Evolutionary conservation across 2,113 vertebrate species (phyloP), one percentile per base, ranked within the genome.

Genomic region (Pogona vitticeps): DNA sequence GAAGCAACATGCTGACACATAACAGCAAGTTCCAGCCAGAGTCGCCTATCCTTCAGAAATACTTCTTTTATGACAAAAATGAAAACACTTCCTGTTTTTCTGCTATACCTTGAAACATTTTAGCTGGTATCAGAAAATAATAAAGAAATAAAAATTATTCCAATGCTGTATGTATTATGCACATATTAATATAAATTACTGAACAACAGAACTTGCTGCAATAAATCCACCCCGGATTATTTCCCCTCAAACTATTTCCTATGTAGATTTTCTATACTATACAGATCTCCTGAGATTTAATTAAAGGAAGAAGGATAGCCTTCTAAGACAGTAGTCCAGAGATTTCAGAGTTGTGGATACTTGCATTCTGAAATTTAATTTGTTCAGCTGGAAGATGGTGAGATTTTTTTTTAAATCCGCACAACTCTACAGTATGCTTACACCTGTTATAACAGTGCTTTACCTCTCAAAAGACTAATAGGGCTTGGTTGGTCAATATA

Each of bases 231-330:
- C 67, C 42, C 15, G 59, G 61, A 77, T 59, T 77, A 33, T 77
- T 77, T 83, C 63, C 52, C 28, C 28, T 40, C 21, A 56, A 58
- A 10, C 1, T 78, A 88, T 15, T n/a, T 31, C 31, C 46, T 76
- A 77, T 84, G 28, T 58, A 90, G 81, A 76, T 88, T 70, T n/a
- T 82, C 86, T 61, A 42, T 20, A 31, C 86, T 72, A 91, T 71
- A 68, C 0, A 21, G 59, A 71, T 78, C 68, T 40, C 89, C 38
- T 71, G 63, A 73, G 92, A 88, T 33, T 40, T 67, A 90, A 94
- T 83, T 94, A 89, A 90, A 75, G 91, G 67, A n/a, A 92, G 63
- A 38, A 72, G 76, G 36, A 68, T 82, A 73, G 26, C 90, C 80
- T 72, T 76, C 52, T 20, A 73, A 81, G 0, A 6, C 58, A 85